These are phyloP conservation scores for Brachynemurus nebulosus DNA, from an alignment of 2,888 invertebrate genomes.

Conservation along the genomic window DNA sequence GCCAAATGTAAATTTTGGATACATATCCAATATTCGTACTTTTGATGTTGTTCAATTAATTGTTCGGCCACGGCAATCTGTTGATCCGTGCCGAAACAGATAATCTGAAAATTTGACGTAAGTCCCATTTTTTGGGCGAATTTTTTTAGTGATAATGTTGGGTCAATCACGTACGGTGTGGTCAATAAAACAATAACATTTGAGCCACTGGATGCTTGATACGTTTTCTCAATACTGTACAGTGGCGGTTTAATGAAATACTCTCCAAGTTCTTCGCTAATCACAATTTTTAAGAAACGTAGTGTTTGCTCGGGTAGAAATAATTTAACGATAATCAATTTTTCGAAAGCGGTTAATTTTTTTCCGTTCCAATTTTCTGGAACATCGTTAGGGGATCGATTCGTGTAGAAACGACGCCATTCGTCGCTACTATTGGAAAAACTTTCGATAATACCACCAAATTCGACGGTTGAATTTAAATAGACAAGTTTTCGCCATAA, in stretches of 20 bases:
- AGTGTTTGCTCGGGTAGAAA: constrained; percentile 64
- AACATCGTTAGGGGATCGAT: constrained; percentile 46
- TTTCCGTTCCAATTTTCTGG: constrained; percentile 47
- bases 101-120: constrained; percentile 46
- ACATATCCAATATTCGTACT: constrained; percentile 67
- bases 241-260: constrained; percentile 65
- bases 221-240: constrained; percentile 64
- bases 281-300: constrained; percentile 44
- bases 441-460: constrained; percentile 39
- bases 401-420: constrained; percentile 57
- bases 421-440: constrained; percentile 35
- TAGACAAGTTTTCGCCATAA: constrained; percentile 70
- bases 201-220: constrained; percentile 56
- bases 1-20: constrained; percentile 80
- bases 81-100: constrained; percentile 68
- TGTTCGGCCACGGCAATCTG: constrained; percentile 56
- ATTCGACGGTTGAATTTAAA: constrained; percentile 38
- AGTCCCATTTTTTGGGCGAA: constrained; percentile 62
- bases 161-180: constrained; percentile 69
- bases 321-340: constrained; percentile 53
- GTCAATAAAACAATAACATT: constrained; percentile 67
- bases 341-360: constrained; percentile 49
- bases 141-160: constrained; percentile 60
- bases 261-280: constrained; percentile 50
- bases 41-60: constrained; percentile 54